Percentiles rank a stretch among this genome's conserved stretches.
phyloP scores from a whole-genome alignment of 2,888 invertebrate genomes.

The Chamaedrilus cognettii region DNA sequence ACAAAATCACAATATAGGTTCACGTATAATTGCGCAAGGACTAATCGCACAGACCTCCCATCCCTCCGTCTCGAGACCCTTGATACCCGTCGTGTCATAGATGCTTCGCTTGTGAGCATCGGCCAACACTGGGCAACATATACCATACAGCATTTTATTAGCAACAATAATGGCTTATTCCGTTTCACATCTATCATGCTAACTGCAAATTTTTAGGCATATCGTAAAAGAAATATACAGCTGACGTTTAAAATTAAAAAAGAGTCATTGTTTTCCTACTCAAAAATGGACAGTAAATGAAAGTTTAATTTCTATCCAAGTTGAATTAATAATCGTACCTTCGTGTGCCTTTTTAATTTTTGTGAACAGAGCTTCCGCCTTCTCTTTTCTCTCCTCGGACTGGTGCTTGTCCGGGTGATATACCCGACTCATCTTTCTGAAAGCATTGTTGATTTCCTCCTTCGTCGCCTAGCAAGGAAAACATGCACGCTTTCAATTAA shows the following conservation, averaged over 20 bases:
- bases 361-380: constrained; percentile 85
- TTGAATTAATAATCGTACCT: no score
- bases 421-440: constrained; percentile 84
- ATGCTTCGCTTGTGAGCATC: constrained; percentile 94
- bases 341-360: constrained; percentile 89
- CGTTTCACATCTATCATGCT: no score
- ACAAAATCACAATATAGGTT: background rate
- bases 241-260: no score
- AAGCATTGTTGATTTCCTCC: constrained; percentile 93
- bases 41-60: no score
- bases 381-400: constrained; percentile 72
- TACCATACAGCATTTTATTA: no score
- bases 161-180: no score
- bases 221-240: no score
- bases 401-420: constrained; percentile 98
- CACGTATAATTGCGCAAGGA: background rate
- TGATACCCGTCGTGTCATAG: constrained; percentile 87
- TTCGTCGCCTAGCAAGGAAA: constrained; percentile 73
- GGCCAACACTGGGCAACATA: constrained; percentile 78
- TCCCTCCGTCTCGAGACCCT: constrained; percentile 90
- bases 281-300: no score
- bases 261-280: no score
- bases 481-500: background rate
- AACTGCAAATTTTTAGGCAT: no score
- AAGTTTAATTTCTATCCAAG: no score